phyloP scores from a whole-genome alignment of 2,113 vertebrate genomes.

The Hydropotes inermis region DNA sequence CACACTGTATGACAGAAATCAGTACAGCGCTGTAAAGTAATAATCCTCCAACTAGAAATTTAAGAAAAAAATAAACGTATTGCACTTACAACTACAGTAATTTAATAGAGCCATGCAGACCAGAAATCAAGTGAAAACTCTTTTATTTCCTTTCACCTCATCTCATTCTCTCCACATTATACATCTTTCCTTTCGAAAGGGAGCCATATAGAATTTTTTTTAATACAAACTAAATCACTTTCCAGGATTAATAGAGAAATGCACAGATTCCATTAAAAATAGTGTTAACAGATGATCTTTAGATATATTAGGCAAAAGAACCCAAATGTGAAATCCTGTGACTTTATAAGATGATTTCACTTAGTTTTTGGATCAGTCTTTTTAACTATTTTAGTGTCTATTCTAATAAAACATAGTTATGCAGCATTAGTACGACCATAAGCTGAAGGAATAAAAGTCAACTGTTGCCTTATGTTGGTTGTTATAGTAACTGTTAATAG shows the following conservation, averaged over 20 bases:
- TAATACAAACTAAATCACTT: neutral
- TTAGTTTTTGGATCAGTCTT: neutral
- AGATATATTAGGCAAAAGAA: neutral
- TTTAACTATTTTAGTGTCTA: slow-evolving; percentile 1
- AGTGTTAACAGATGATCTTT: neutral
- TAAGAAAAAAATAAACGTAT: slow-evolving; percentile 4
- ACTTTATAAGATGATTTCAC: neutral
- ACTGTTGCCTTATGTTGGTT: neutral
- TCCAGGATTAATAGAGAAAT: neutral
- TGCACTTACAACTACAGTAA: slow-evolving; percentile 38
- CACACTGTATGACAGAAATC: neutral
- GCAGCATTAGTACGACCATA: neutral
- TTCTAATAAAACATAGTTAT: neutral
- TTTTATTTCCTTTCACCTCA: neutral
- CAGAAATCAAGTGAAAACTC: slow-evolving; percentile 25
- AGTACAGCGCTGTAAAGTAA: neutral
- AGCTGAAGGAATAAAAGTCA: neutral
- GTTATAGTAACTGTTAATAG: neutral
- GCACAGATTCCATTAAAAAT: neutral
- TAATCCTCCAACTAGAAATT: neutral
- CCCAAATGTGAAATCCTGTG: neutral
- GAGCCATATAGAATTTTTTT: neutral
- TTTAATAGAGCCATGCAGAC: slow-evolving; percentile 54
- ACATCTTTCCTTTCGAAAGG: slow-evolving; percentile 6
- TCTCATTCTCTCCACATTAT: neutral